These are phyloP conservation scores for Tethya wilhelma DNA, from an alignment of 37 sponge, comb jelly and placozoan species.

Conservation along the genomic window DNA sequence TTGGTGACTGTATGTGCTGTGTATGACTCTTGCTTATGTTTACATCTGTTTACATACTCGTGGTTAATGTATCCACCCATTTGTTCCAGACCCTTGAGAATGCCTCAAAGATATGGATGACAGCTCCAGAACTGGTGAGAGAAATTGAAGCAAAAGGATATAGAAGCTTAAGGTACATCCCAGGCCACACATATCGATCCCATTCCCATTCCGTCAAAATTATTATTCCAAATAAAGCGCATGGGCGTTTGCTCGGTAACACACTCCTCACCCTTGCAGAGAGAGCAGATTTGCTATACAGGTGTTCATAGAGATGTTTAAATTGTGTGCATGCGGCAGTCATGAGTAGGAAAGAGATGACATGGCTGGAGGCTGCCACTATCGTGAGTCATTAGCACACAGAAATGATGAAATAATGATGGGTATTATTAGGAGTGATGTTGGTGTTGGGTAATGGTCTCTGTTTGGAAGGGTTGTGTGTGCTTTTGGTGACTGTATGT, in stretches of 20 bases:
- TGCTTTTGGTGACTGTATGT: background rate
- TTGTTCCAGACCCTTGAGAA: conserved; percentile 15
- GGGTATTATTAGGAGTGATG: no score
- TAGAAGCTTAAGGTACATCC: conserved; percentile 1
- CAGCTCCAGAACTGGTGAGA: conserved; percentile 17
- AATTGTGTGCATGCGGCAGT: background rate
- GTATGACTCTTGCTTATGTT: background rate
- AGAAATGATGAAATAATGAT: no score
- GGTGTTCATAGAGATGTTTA: background rate
- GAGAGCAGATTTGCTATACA: background rate
- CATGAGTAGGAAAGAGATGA: conserved; percentile 1
- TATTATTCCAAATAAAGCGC: background rate
- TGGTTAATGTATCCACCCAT: no score
- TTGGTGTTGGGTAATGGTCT: no score
- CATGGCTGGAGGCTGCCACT: conserved; percentile 25
- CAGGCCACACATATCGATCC: background rate
- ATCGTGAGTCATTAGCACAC: no score
- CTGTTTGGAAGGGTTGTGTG: no score
- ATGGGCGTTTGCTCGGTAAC: background rate
- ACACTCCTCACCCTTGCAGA: no score
- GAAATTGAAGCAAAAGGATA: conserved; percentile 5
- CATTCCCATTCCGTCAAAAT: background rate
- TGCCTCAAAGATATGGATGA: conserved; percentile 7
- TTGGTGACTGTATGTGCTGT: background rate
- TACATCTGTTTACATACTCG: background rate